These are phyloP conservation scores for Hyperoodon ampullatus DNA, from an alignment of 2,113 vertebrate species.

Conservation along the genomic window DNA sequence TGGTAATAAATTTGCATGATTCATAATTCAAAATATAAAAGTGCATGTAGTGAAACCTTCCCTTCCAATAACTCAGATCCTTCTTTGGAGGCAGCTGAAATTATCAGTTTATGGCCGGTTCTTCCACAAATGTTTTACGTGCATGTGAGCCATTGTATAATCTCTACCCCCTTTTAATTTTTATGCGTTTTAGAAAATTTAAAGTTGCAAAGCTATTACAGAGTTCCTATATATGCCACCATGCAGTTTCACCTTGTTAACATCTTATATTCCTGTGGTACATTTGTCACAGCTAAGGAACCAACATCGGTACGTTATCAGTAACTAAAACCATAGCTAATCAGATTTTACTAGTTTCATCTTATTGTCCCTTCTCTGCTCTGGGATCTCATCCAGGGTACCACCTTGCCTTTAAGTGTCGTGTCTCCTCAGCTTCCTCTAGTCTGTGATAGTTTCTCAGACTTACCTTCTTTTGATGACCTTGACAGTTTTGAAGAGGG, in stretches of 20 bases:
- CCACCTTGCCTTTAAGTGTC: neutral
- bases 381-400: neutral
- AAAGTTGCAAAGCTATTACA: neutral
- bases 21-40: neutral
- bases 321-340: neutral
- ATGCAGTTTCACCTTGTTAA: accelerated
- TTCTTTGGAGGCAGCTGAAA: neutral
- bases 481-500: neutral
- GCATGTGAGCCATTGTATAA: neutral
- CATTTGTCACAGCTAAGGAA: neutral
- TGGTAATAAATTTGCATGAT: neutral
- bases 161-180: neutral
- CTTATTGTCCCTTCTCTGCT: neutral
- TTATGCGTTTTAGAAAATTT: neutral
- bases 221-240: accelerated
- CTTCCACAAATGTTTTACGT: neutral
- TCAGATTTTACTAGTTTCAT: neutral
- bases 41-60: accelerated
- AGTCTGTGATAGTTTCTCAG: neutral
- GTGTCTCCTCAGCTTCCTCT: neutral
- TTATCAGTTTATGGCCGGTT: neutral
- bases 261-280: neutral
- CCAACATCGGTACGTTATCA: accelerated
- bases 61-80: neutral
- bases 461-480: neutral